Evolutionary conservation across 2,797 vertebrate genomes (phyloP).

Genomic region (Podargus strigoides): DNA sequence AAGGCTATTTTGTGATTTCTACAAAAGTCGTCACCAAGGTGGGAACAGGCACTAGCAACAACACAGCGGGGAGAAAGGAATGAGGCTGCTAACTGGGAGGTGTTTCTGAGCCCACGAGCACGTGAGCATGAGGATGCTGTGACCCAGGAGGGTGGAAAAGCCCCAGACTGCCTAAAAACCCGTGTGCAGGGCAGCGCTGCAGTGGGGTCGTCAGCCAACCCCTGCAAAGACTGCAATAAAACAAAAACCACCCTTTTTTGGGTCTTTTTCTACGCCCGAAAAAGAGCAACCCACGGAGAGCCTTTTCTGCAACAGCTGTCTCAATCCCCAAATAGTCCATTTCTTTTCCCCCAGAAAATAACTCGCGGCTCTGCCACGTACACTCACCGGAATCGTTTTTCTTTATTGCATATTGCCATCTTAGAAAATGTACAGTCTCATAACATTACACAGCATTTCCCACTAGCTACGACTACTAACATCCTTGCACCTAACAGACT

Average conservation of each 20-base stretch:
- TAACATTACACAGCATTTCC: conserved; percentile 75
- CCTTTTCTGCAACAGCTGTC: not conserved
- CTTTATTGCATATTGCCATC: conserved; percentile 82
- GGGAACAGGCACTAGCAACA: not conserved
- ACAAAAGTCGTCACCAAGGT: too few species aligned
- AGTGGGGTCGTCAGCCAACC: not conserved
- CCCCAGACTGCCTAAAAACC: accelerated
- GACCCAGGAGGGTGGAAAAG: not conserved
- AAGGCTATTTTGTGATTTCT: too few species aligned
- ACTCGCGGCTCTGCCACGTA: conserved; percentile 31
- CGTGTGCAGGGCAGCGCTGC: not conserved
- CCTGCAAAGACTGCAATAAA: not conserved
- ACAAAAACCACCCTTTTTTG: too few species aligned
- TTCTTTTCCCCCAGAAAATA: not conserved
- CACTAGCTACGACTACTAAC: conserved; percentile 69
- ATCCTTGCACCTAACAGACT: conserved; percentile 75
- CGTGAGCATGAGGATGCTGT: not conserved
- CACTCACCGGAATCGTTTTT: conserved; percentile 64
- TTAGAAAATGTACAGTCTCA: conserved; percentile 79
- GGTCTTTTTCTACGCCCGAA: accelerated
- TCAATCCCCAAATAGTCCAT: not conserved
- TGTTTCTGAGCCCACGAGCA: not conserved
- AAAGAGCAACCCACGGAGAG: not conserved
- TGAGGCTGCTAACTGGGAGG: accelerated
- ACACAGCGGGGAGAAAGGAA: accelerated